phyloP scores from a whole-genome alignment of 2,113 vertebrate genomes.

The Procavia capensis region DNA sequence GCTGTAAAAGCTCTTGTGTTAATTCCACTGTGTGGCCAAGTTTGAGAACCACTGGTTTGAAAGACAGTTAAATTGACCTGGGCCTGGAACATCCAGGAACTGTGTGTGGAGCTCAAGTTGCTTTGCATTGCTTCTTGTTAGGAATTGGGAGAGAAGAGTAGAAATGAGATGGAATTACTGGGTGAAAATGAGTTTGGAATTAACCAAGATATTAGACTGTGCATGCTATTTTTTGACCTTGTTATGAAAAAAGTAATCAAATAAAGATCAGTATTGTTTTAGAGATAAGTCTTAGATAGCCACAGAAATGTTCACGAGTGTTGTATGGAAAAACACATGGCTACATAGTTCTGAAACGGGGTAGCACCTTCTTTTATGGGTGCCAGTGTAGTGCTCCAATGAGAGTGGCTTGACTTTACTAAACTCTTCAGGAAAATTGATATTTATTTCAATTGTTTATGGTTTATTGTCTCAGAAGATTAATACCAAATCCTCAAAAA shows the following conservation, averaged over 20 bases:
- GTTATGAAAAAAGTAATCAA: not conserved
- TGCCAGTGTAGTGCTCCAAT: conserved; percentile 48
- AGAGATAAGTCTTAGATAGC: not conserved
- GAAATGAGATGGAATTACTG: conserved; percentile 9
- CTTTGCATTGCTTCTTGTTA: conserved; percentile 12
- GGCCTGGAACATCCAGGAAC: not conserved
- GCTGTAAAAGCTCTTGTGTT: not conserved
- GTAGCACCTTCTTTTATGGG: conserved; percentile 32
- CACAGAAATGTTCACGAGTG: conserved; percentile 43
- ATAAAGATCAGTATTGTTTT: conserved; percentile 3
- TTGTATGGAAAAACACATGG: conserved; percentile 36
- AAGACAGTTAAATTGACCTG: conserved; percentile 15
- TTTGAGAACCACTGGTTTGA: conserved; percentile 30
- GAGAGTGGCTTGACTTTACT: conserved; percentile 56
- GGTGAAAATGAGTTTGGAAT: not conserved
- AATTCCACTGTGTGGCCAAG: not conserved
- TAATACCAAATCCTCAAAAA: conserved; percentile 83
- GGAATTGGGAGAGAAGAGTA: not conserved
- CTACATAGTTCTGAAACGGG: not conserved
- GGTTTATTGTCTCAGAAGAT: conserved; percentile 75
- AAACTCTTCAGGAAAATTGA: conserved; percentile 75
- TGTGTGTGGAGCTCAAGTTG: conserved; percentile 8
- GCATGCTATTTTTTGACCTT: conserved; percentile 10
- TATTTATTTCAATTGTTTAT: conserved; percentile 77
- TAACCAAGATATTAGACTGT: conserved; percentile 14